Evolutionary conservation across 2,888 invertebrate species (phyloP).

Genomic region (Heterodera filipjevi): DNA sequence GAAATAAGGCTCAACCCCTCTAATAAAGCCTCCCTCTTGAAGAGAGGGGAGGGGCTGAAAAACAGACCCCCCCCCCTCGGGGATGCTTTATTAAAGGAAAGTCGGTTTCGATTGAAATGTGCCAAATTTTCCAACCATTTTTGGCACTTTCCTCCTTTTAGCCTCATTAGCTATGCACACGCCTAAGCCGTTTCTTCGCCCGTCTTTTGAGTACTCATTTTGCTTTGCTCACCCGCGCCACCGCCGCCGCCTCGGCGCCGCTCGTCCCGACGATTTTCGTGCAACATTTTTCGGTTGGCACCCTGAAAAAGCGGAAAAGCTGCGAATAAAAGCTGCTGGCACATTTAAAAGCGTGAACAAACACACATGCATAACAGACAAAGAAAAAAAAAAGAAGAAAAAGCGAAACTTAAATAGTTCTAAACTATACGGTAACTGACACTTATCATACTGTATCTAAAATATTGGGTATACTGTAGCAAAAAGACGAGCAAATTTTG

Average conservation of each 20-base stretch:
- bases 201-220: constrained; percentile 77
- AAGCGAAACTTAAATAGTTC: no score
- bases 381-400: no score
- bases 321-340: not conserved
- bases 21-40: no score
- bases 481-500: not conserved
- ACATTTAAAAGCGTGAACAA: not conserved
- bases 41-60: no score
- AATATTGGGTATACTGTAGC: no score
- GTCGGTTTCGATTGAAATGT: no score
- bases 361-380: not conserved
- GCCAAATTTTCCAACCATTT: no score
- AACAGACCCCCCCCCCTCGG: no score
- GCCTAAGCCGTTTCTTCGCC: constrained; percentile 93
- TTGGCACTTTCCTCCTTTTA: constrained; percentile 8
- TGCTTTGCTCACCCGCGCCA: not conserved
- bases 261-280: constrained; percentile 64
- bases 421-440: no score
- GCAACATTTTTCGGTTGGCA: constrained; percentile 66
- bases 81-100: no score
- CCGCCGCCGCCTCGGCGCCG: constrained; percentile 56
- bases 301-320: constrained; percentile 50
- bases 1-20: no score
- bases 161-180: not conserved
- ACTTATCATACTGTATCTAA: no score